A percentile compares a stretch with the other conserved stretches of the same genome.
Conservation (phyloP, 2,888 invertebrate genomes). For the Byasa hedistus region DNA sequence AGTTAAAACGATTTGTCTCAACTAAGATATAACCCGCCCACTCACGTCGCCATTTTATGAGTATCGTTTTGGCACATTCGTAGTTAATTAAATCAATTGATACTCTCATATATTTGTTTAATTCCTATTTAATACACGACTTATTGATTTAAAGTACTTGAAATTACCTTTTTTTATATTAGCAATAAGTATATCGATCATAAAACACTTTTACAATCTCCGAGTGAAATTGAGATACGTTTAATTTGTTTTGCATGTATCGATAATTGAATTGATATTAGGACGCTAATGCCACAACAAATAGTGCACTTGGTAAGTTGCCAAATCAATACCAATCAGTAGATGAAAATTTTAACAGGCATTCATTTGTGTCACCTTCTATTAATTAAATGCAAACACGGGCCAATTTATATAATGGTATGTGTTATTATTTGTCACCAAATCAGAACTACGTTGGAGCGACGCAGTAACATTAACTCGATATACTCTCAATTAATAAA, state of each 20-base stretch:
- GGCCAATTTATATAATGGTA: constrained; percentile 26
- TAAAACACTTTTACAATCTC: constrained; percentile 3
- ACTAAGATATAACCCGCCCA: constrained; percentile 41
- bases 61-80: constrained; percentile 3
- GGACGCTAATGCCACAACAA: constrained; percentile 18
- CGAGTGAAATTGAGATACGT: constrained; percentile 13
- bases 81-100: constrained; percentile 13
- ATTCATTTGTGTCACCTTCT: constrained; percentile 29
- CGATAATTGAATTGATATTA: constrained; percentile 28
- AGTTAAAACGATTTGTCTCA: constrained; percentile 52
- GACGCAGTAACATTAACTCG: constrained; percentile 26
- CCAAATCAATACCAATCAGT: constrained; percentile 30
- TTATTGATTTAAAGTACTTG: too few relatives aligned
- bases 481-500: constrained; percentile 31
- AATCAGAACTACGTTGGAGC: constrained; percentile 21
- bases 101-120: constrained; percentile 1
- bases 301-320: constrained; percentile 24
- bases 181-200: not conserved
- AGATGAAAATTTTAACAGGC: constrained; percentile 27
- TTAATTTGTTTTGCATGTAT: constrained; percentile 12
- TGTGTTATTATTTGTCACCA: constrained; percentile 30
- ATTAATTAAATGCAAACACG: constrained; percentile 28
- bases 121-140: not conserved
- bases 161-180: not conserved
- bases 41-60: constrained; percentile 15